Evolutionary conservation across 1,140 invertebrate species (phyloP).

Genomic region (Drosophila quadrilineata): DNA sequence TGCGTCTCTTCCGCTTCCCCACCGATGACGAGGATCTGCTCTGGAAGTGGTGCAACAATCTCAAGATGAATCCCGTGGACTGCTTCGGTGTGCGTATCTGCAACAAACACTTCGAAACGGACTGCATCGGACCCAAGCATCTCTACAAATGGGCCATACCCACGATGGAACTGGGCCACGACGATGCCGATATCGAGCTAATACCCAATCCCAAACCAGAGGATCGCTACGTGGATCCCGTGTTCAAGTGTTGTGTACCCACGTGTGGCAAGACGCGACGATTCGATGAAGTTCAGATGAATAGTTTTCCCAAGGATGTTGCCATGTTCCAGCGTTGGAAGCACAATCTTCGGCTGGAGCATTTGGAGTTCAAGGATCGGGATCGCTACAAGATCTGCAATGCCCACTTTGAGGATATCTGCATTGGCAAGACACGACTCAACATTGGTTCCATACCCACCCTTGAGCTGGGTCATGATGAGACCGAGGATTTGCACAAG

Average conservation of each 20-base stretch:
- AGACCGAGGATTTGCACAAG: slow-evolving; percentile 59
- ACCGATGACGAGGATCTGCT: slow-evolving; percentile 71
- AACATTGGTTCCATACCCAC: slow-evolving; percentile 70
- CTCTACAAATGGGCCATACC: slow-evolving; percentile 73
- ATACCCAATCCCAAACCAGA: slow-evolving; percentile 66
- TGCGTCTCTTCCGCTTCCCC: slow-evolving; percentile 71
- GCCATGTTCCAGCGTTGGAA: slow-evolving; percentile 60
- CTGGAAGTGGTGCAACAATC: slow-evolving; percentile 77
- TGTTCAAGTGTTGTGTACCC: slow-evolving; percentile 72
- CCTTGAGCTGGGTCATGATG: slow-evolving; percentile 63
- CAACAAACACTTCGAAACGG: slow-evolving; percentile 67
- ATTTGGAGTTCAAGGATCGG: slow-evolving; percentile 63
- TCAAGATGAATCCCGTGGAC: slow-evolving; percentile 72
- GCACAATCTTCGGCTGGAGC: slow-evolving; percentile 66
- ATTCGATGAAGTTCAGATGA: slow-evolving; percentile 76
- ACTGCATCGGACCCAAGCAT: slow-evolving; percentile 67
- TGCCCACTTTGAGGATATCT: slow-evolving; percentile 71
- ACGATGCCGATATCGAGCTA: slow-evolving; percentile 58
- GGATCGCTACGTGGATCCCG: slow-evolving; percentile 57
- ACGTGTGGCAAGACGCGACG: slow-evolving; percentile 74
- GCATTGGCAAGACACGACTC: slow-evolving; percentile 67
- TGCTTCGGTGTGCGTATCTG: slow-evolving; percentile 70
- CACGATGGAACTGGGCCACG: slow-evolving; percentile 59
- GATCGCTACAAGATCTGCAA: slow-evolving; percentile 79
- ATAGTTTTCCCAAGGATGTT: slow-evolving; percentile 72